Conservation (phyloP, 2,797 vertebrate species). For the Percopsis omiscomaycus region DNA sequence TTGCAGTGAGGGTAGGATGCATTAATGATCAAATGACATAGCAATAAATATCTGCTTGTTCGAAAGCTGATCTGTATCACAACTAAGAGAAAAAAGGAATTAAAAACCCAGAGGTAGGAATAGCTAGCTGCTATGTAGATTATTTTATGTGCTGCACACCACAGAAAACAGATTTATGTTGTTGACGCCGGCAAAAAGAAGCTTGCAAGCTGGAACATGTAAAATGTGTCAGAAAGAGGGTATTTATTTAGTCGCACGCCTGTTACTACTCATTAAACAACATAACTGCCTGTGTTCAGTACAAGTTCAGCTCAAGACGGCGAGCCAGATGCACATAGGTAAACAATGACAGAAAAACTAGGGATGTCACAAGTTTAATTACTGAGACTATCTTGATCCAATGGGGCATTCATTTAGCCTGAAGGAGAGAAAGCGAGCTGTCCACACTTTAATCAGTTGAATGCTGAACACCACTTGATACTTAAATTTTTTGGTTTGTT, state of each 20-base stretch:
- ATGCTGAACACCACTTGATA: conserved; percentile 33
- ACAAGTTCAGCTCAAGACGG: conserved; percentile 17
- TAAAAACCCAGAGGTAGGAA: conserved; percentile 15
- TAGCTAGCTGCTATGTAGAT: no score
- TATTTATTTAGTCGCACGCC: conserved; percentile 52
- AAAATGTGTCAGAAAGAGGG: conserved; percentile 51
- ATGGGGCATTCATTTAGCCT: conserved; percentile 37
- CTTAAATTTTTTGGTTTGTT: conserved; percentile 26
- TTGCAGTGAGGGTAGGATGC: not conserved
- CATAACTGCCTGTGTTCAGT: conserved; percentile 42
- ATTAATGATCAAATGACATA: conserved; percentile 18
- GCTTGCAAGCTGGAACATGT: conserved; percentile 35
- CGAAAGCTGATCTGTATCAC: conserved; percentile 22
- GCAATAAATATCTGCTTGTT: conserved; percentile 20
- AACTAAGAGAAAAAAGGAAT: conserved; percentile 7
- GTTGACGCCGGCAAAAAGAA: conserved; percentile 50
- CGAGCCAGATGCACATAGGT: conserved; percentile 4
- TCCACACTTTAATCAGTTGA: conserved; percentile 28
- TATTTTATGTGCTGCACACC: conserved; percentile 50
- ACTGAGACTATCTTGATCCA: conserved; percentile 5
- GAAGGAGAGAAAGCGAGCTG: conserved; percentile 11
- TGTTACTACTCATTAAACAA: conserved; percentile 59
- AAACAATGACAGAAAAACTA: conserved; percentile 21
- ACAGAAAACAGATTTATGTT: conserved; percentile 55
- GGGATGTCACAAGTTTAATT: not conserved